Evolutionary conservation across 2,797 vertebrate species (phyloP).

Genomic region (Clarias fuscus): DNA sequence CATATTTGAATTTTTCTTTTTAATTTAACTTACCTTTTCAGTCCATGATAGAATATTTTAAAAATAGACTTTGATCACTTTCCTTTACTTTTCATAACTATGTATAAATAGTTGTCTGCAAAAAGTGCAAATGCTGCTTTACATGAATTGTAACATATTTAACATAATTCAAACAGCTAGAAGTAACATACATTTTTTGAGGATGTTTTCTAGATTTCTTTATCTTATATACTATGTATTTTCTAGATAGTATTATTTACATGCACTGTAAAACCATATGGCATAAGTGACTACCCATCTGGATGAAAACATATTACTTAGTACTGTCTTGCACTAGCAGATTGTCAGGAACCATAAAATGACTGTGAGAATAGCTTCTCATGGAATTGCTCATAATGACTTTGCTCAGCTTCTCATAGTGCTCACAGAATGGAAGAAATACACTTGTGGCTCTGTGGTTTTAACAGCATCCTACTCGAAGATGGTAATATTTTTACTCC

Average conservation of each 20-base stretch:
- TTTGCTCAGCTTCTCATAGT: not conserved
- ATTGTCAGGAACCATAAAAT: constrained; percentile 3
- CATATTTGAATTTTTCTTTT: not conserved
- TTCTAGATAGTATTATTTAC: not conserved
- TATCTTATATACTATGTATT: not conserved
- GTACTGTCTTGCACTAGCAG: not conserved
- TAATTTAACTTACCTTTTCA: not conserved
- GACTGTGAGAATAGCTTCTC: not conserved
- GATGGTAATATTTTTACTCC: not conserved
- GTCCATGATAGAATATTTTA: not conserved
- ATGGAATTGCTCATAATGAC: constrained; percentile 13
- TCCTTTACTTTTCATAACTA: not conserved
- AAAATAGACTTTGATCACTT: not conserved
- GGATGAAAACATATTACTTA: not conserved
- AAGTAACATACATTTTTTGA: not conserved
- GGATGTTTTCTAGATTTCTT: not conserved
- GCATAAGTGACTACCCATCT: not conserved
- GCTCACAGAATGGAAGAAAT: constrained; percentile 6
- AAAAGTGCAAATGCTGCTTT: not conserved
- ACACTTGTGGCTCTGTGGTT: not conserved
- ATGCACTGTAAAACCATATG: not conserved
- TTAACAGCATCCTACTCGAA: not conserved
- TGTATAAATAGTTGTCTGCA: not conserved
- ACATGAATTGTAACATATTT: not conserved
- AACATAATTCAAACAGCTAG: not conserved